Evolutionary conservation across 2,113 vertebrate genomes (phyloP).

Genomic region (Crotalus helleri): DNA sequence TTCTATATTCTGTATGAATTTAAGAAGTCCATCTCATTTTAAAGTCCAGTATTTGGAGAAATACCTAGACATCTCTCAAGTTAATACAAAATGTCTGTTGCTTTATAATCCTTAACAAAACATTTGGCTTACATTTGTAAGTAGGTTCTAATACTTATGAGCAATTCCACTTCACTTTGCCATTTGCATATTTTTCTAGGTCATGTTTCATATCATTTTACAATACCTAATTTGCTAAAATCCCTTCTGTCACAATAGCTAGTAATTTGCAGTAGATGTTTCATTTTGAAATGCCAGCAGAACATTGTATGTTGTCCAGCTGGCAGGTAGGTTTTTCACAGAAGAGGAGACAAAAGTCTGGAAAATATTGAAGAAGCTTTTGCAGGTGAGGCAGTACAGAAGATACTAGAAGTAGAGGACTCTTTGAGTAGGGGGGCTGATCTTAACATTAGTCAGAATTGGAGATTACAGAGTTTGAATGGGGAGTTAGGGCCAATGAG

Average conservation of each 20-base stretch:
- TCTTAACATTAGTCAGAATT: background rate
- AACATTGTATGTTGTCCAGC: background rate
- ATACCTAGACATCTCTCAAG: background rate
- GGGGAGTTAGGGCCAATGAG: background rate
- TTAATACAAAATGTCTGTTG: background rate
- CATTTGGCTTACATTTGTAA: background rate
- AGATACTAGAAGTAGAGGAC: background rate
- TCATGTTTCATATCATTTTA: background rate
- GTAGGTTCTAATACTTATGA: background rate
- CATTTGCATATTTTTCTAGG: constrained; percentile 12
- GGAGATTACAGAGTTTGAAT: background rate
- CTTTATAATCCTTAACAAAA: background rate
- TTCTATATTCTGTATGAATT: background rate
- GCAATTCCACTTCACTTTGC: background rate
- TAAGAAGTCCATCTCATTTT: background rate
- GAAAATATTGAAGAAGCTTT: background rate
- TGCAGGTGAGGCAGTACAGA: background rate
- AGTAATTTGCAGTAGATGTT: background rate
- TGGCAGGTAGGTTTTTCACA: background rate
- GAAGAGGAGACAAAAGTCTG: background rate
- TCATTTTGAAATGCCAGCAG: background rate
- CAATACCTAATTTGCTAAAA: constrained; percentile 13
- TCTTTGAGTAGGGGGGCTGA: background rate
- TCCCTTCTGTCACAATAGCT: constrained; percentile 17
- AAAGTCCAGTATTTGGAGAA: background rate